These are phyloP conservation scores for Myioborus melanocephalus DNA, from an alignment of 2,797 vertebrate species.

Conservation along the genomic window DNA sequence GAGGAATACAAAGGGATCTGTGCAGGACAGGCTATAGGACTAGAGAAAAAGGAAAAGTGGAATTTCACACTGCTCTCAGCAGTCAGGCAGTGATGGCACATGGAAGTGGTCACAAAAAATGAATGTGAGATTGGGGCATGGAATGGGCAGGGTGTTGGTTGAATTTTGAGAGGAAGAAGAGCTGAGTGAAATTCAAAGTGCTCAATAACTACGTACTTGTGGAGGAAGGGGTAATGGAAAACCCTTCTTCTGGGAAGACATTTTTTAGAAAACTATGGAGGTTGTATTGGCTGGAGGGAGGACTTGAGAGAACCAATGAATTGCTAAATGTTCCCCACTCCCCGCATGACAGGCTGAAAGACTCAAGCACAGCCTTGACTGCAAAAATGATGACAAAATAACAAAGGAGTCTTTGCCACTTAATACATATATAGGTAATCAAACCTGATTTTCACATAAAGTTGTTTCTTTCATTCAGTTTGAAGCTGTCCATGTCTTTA, in stretches of 20 bases:
- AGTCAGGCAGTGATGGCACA: neutral
- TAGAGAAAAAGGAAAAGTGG: neutral
- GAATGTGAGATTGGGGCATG: neutral
- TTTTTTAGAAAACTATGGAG: neutral
- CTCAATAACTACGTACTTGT: neutral
- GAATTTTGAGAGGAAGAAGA: neutral
- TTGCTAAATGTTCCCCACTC: neutral
- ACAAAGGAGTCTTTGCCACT: neutral
- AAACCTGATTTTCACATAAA: neutral
- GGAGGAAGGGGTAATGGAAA: neutral
- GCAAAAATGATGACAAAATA: neutral
- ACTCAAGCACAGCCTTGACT: neutral
- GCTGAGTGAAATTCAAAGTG: neutral
- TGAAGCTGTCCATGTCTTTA: neutral
- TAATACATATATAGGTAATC: neutral
- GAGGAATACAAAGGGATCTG: neutral
- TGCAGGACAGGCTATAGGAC: neutral
- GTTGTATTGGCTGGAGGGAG: neutral
- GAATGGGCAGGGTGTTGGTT: neutral
- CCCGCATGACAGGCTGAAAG: neutral
- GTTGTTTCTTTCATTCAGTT: neutral
- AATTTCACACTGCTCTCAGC: neutral
- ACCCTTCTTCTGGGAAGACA: neutral
- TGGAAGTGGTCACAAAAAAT: neutral
- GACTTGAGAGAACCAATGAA: neutral